These are phyloP conservation scores for Cecidostiba fungosa DNA, from an alignment of 2,888 invertebrate species.

Conservation along the genomic window DNA sequence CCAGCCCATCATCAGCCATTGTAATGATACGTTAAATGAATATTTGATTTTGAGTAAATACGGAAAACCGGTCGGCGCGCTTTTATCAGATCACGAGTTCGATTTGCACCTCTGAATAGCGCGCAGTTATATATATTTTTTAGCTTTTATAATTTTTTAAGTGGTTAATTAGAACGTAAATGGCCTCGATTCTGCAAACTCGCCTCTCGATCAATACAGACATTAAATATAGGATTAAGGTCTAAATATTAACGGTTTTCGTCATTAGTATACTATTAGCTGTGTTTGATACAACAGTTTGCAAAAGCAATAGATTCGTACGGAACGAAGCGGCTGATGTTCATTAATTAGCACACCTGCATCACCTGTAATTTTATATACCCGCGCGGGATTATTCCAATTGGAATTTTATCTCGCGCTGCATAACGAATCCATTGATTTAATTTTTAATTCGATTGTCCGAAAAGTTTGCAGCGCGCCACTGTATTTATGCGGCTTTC, in stretches of 20 bases:
- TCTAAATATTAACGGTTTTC: no score
- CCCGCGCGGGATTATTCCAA: background rate
- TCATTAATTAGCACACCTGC: background rate
- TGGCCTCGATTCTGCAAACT: background rate
- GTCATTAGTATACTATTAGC: no score
- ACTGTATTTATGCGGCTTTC: background rate
- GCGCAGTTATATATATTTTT: background rate
- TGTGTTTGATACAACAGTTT: background rate
- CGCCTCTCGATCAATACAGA: no score
- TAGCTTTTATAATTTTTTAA: background rate
- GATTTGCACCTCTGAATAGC: background rate
- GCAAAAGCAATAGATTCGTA: background rate
- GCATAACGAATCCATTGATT: constrained; percentile 14
- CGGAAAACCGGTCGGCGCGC: background rate
- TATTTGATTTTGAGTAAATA: background rate
- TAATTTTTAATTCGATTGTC: constrained; percentile 36
- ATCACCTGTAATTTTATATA: background rate
- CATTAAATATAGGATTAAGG: no score
- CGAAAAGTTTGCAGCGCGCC: constrained; percentile 18
- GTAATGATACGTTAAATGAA: constrained; percentile 2
- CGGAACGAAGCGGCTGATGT: background rate
- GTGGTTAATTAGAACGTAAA: background rate
- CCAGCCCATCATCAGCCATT: background rate
- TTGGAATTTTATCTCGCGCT: background rate
- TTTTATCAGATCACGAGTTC: background rate